These are phyloP conservation scores for Scolopax rusticola DNA, from an alignment of 2,797 vertebrate genomes.

Conservation along the genomic window DNA sequence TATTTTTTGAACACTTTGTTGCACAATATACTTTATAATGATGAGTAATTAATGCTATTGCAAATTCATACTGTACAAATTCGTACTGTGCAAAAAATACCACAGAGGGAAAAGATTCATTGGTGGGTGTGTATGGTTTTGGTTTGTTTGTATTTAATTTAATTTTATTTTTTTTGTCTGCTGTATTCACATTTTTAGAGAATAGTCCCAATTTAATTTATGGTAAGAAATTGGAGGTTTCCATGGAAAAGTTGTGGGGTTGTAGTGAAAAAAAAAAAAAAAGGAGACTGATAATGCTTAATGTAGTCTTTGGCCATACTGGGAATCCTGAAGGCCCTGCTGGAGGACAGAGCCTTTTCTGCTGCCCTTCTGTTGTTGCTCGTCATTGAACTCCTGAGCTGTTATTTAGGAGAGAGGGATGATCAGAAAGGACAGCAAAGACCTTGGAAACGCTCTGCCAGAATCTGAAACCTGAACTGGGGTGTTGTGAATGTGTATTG, in stretches of 20 bases:
- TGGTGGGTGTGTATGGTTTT: background rate
- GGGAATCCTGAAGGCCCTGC: background rate
- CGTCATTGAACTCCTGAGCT: background rate
- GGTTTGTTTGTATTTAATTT: background rate
- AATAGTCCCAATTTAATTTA: background rate
- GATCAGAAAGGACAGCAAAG: background rate
- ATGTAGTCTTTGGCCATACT: rapidly evolving
- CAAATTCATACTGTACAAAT: background rate
- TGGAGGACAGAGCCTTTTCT: background rate
- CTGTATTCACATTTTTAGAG: background rate
- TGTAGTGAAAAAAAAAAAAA: background rate
- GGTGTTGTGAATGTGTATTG: background rate
- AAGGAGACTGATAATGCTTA: background rate
- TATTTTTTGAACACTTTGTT: background rate
- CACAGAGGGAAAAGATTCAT: background rate
- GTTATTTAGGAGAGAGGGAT: background rate
- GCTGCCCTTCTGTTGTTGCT: background rate
- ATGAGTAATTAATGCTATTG: background rate
- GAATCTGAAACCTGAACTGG: background rate
- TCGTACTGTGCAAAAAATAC: background rate
- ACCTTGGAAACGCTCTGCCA: background rate
- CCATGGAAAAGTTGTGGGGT: background rate
- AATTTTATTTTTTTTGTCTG: background rate
- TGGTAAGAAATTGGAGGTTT: background rate
- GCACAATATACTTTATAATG: background rate